Conservation (phyloP, 1,140 invertebrate species). For the Drosophila lini region DNA sequence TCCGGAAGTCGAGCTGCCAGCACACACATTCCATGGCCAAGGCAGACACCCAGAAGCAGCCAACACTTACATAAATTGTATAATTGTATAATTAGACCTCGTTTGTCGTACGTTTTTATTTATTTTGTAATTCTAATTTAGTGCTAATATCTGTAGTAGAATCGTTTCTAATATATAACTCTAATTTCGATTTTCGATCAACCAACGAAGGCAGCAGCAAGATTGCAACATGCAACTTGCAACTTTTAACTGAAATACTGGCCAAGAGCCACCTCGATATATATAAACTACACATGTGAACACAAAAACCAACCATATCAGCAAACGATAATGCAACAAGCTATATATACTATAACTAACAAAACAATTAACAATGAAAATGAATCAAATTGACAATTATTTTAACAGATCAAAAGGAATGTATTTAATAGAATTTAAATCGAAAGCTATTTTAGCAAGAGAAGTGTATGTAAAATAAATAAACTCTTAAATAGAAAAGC, state of each 20-base stretch:
- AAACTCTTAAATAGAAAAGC: constrained; percentile 37
- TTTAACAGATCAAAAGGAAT: constrained; percentile 32
- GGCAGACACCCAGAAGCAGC: constrained; percentile 9
- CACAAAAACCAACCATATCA: constrained; percentile 66
- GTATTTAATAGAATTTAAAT: constrained; percentile 49
- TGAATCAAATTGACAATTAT: constrained; percentile 51
- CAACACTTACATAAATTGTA: constrained; percentile 30
- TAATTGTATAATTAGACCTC: constrained; percentile 26
- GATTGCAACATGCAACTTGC: neutral
- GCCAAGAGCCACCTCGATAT: constrained; percentile 39
- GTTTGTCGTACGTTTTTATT: constrained; percentile 36
- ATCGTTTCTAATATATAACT: constrained; percentile 24
- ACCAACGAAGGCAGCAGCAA: constrained; percentile 34
- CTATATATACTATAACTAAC: constrained; percentile 33
- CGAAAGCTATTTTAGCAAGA: constrained; percentile 36
- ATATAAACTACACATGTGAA: constrained; percentile 6
- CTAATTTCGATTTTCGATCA: constrained; percentile 33
- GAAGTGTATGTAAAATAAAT: constrained; percentile 39
- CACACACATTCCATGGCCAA: constrained; percentile 65
- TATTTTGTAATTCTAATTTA: constrained; percentile 38
- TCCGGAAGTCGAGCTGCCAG: constrained; percentile 27
- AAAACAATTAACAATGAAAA: constrained; percentile 31
- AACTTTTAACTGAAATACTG: constrained; percentile 33
- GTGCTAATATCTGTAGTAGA: constrained; percentile 21
- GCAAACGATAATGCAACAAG: constrained; percentile 73